Evolutionary conservation across 2,888 invertebrate species (phyloP).

Genomic region (Tinea semifulvella): DNA sequence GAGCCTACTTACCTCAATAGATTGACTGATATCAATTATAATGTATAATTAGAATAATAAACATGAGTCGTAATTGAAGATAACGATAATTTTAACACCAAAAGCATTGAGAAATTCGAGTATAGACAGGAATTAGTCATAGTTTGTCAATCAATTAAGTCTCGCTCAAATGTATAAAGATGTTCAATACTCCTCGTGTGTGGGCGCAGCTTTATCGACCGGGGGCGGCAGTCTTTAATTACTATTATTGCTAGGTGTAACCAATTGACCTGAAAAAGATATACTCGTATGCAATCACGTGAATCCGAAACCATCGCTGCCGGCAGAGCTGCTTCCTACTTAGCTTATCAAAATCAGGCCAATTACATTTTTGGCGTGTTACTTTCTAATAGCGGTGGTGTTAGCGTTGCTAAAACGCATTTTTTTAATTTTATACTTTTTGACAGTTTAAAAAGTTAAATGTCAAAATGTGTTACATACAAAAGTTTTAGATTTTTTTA

Average conservation of each 20-base stretch:
- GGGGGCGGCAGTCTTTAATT: slow-evolving; percentile 35
- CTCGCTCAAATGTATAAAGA: slow-evolving; percentile 23
- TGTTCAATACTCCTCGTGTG: slow-evolving; percentile 17
- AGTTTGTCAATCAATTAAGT: slow-evolving; percentile 21
- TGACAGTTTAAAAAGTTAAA: no score
- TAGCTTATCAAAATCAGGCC: slow-evolving; percentile 32
- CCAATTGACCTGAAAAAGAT: slow-evolving; percentile 53
- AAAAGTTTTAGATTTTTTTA: no score
- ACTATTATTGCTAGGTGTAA: slow-evolving; percentile 42
- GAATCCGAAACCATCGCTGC: slow-evolving; percentile 25
- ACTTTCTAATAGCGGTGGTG: no score
- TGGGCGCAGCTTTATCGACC: slow-evolving; percentile 13
- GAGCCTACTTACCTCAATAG: no score
- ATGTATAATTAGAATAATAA: no score
- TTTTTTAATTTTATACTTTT: background rate
- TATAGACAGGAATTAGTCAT: slow-evolving; percentile 1
- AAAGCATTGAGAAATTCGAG: background rate
- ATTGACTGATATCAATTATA: no score
- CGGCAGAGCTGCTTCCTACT: slow-evolving; percentile 33
- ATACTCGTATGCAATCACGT: slow-evolving; percentile 26
- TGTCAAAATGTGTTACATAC: no score
- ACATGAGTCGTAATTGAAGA: background rate
- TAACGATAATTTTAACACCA: background rate
- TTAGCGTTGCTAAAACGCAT: slow-evolving; percentile 18
- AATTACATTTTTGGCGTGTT: slow-evolving; percentile 41